Evolutionary conservation across 2,113 vertebrate genomes (phyloP).

Genomic region (Siniperca chuatsi): DNA sequence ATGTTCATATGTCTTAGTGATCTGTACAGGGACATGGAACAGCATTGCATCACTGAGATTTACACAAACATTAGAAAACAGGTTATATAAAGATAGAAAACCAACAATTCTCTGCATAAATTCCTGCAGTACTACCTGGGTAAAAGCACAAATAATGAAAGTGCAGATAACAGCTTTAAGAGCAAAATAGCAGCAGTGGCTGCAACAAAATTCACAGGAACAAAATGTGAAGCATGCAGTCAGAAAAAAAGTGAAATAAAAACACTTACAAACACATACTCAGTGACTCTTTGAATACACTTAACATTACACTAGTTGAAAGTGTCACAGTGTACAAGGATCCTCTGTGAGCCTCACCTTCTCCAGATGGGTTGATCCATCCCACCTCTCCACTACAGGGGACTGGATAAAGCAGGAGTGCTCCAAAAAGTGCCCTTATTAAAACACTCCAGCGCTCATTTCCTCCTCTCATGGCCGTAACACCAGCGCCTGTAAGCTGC

Average conservation of each 20-base stretch:
- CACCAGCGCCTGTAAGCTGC: slow-evolving; percentile 33
- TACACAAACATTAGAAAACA: neutral
- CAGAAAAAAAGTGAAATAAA: neutral
- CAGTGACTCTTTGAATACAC: neutral
- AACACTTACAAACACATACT: neutral
- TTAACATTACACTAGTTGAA: neutral
- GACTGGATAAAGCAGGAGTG: slow-evolving; percentile 21
- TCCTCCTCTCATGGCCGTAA: slow-evolving; percentile 38
- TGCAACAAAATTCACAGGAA: neutral
- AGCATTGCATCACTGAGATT: neutral
- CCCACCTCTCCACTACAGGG: slow-evolving; percentile 13
- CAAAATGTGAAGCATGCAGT: neutral
- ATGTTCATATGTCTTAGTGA: neutral
- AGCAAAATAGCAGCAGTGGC: neutral
- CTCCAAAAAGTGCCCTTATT: slow-evolving; percentile 39
- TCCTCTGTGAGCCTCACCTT: slow-evolving; percentile 7
- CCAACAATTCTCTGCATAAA: too few species aligned
- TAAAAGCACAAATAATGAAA: neutral
- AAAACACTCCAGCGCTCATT: slow-evolving; percentile 37
- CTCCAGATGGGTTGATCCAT: slow-evolving; percentile 18
- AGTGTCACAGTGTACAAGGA: neutral
- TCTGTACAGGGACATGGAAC: neutral
- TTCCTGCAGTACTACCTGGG: too few species aligned
- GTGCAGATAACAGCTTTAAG: neutral
- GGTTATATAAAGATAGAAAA: neutral